These are phyloP conservation scores for Mormyrops boulengeri DNA, from an alignment of 2,797 vertebrate genomes.

Conservation along the genomic window DNA sequence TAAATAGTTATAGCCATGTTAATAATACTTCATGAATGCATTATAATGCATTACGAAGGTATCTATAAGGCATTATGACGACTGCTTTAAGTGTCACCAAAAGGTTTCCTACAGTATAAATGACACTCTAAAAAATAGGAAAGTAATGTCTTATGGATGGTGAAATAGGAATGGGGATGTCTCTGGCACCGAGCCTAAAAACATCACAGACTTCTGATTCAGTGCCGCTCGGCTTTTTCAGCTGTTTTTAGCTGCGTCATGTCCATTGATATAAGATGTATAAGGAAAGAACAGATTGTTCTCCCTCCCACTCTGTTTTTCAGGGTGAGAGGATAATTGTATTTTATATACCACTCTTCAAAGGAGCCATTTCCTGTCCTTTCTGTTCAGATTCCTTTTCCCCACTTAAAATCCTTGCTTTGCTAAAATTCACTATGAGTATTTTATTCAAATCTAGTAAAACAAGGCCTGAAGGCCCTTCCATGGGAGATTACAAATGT, in stretches of 20 bases:
- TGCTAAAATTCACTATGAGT: conserved; percentile 1
- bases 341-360: neutral
- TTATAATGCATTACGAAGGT: neutral
- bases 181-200: neutral
- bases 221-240: neutral
- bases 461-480: neutral
- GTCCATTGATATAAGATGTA: conserved; percentile 1
- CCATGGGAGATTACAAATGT: conserved; percentile 14
- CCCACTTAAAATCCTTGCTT: neutral
- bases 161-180: neutral
- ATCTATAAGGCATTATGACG: neutral
- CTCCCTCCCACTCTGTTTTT: conserved; percentile 3
- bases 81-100: neutral
- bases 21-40: neutral
- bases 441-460: conserved; percentile 9
- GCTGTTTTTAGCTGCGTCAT: neutral
- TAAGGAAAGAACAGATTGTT: neutral
- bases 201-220: conserved; percentile 1
- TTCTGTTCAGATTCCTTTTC: neutral
- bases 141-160: neutral
- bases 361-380: neutral
- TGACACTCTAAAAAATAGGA: neutral
- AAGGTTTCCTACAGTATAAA: neutral
- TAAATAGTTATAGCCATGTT: neutral
- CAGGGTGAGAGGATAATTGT: neutral